Base-by-base conservation (phyloP, 2,797 vertebrate genomes). In the Craterocephalus amniculus region DNA sequence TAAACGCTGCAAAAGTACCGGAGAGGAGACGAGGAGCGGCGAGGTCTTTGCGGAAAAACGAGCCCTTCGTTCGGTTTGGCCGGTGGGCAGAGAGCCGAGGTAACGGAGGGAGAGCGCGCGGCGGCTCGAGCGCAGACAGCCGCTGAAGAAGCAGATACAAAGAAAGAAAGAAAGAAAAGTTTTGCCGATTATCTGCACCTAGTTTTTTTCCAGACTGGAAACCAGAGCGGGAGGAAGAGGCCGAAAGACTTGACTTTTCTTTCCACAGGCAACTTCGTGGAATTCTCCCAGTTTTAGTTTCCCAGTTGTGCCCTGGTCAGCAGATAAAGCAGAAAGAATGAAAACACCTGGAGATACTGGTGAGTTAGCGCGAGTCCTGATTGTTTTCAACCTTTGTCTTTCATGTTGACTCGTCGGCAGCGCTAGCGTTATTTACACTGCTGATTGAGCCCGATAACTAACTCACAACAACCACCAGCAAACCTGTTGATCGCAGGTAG, bases 301-400 rank as follows among this genome's bases (percentile, higher is more conserved):
- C 26, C 34, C 69, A 38, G 36, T 52, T 20, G 57, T 36, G 65
- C 43, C 48, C 36, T n/a, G 66, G 36, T 29, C 9, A 63, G 68
- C 14, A 70, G 65, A 74, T 43, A 54, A 70, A 68, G 73, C 52
- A 64, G 85, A 60, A 62, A 89, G 34, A 76, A 95, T 95, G 94
- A 95, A 95, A 88, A 95, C 94, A 88, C 92, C 92, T 69, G 93
- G 94, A 84, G 94, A 95, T 22, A 73, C 38, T 78, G 94, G 94
- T 94, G 83, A 92, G 94, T 92, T 85, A 32, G 11, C 11, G 0
- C 2, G 45, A 20, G 56, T 67, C 49, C 16, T 45, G 40, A 32
- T 70, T 75, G 51, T 57, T 57, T 58, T 14, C 60, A 27, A 36
- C 70, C 62, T 65, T 86, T 88, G 83, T 87, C 38, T 77, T 55